Evolutionary conservation across 2,797 vertebrate genomes (phyloP).

Genomic region (Brachymystax lenok): DNA sequence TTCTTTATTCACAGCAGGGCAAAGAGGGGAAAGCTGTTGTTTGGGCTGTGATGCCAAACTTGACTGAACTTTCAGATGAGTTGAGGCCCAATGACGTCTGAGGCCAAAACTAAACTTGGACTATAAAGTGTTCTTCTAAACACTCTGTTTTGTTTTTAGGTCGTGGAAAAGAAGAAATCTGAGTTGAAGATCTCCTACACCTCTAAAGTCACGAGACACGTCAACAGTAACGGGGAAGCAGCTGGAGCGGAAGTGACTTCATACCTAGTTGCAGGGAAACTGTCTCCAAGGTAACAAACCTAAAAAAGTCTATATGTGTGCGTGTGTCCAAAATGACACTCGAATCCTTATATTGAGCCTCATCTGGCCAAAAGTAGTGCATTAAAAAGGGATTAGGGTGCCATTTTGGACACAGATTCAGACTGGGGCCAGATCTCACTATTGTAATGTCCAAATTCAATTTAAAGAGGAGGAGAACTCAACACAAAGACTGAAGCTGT

Average conservation of each 20-base stretch:
- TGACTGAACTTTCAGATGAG: not conserved
- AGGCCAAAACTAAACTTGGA: no score
- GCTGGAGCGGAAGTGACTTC: constrained; percentile 50
- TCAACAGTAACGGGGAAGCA: constrained; percentile 25
- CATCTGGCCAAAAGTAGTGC: not conserved
- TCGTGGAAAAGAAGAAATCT: constrained; percentile 35
- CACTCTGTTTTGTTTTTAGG: constrained; percentile 29
- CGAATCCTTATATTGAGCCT: not conserved
- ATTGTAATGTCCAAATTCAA: not conserved
- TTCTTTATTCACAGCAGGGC: not conserved
- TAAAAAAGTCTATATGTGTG: not conserved
- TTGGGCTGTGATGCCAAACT: not conserved
- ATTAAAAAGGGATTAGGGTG: not conserved
- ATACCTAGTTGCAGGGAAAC: constrained; percentile 52
- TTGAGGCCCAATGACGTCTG: not conserved
- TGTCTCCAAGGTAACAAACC: constrained; percentile 50
- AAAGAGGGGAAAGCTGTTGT: not conserved
- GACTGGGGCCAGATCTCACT: not conserved
- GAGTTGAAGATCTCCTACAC: constrained; percentile 57
- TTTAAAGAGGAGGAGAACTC: not conserved
- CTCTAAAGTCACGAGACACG: constrained; percentile 51
- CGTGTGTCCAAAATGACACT: not conserved
- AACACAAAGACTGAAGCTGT: not conserved
- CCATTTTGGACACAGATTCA: not conserved
- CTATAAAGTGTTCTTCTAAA: no score